Conservation (phyloP, 2,113 vertebrate genomes). For the Ameiurus melas region DNA sequence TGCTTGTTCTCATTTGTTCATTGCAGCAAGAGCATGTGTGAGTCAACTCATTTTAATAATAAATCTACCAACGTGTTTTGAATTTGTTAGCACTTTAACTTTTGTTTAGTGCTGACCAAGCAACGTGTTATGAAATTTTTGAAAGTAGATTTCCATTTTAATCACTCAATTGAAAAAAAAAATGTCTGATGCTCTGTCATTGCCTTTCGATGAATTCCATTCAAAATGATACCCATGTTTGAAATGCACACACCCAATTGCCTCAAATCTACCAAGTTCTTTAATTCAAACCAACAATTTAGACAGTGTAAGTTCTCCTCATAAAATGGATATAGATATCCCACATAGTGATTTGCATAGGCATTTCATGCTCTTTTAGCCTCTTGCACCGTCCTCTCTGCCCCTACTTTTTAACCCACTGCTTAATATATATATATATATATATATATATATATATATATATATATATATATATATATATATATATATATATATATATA, state of each 20-base stretch:
- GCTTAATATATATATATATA: neutral
- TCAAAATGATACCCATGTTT: neutral
- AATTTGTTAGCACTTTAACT: neutral
- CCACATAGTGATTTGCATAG: neutral
- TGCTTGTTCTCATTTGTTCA: slow-evolving; percentile 13
- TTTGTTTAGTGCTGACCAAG: neutral
- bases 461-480: too few species aligned
- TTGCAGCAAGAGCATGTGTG: neutral
- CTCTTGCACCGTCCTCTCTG: neutral
- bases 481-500: too few species aligned
- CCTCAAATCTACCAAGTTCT: too few species aligned
- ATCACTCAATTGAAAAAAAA: too few species aligned
- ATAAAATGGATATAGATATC: neutral
- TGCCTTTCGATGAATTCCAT: neutral
- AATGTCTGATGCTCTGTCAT: neutral
- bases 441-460: too few species aligned
- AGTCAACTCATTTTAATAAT: neutral
- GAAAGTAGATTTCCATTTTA: neutral
- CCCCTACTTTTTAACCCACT: neutral
- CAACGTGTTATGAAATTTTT: neutral
- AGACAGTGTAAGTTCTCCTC: neutral
- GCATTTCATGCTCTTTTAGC: neutral
- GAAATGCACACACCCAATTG: neutral
- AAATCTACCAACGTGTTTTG: neutral
- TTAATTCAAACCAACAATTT: neutral